Evolutionary conservation across 2,797 vertebrate species (phyloP), one percentile per base, ranked within the genome.

Genomic region (Artibeus lituratus): DNA sequence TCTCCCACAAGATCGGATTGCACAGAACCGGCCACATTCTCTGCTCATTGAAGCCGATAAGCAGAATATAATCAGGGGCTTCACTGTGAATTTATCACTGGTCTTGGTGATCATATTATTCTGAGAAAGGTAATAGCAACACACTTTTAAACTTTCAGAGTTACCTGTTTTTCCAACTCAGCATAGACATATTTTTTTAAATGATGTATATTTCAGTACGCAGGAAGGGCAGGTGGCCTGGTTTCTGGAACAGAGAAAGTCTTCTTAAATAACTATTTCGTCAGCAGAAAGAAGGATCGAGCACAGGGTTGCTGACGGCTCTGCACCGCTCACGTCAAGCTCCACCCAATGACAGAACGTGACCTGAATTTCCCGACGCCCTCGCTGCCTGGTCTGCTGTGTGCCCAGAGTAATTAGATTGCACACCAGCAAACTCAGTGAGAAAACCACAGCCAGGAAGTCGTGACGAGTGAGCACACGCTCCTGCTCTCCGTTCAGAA

Each of bases 391-490:
- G 14, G n/a, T 24, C 53, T 29, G 24, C 67, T 49, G 0, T 29
- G 1, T 29, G 42, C 51, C 42, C 55, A 74, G 35, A 53, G n/a
- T 21, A 47, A 42, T 35, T 51, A 42, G n/a, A 10, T 39, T 15
- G 15, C 12, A 15, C 22, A 5, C 32, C 32, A 9, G 32, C 12
- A 32, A 32, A 42, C 7, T 18, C 42, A 24, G 22, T 2, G 10
- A 26, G 35, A 72, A 70, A 22, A 2, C 1, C 16, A 12, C 10
- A 67, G 22, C 3, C 2, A 29, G 5, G 29, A 18, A 15, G 69
- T 4, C 10, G 0, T 29, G 2, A 21, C 0, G 4, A 22, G 21
- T 1, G 72, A 57, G 24, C 3, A 7, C 19, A 10, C 2, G 0
- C 0, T 12, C 39, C 29, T 35, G 14, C 35, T 18, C 67, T 69